phyloP scores from a whole-genome alignment of 2,113 vertebrate species.

The Ciconia maguari region DNA sequence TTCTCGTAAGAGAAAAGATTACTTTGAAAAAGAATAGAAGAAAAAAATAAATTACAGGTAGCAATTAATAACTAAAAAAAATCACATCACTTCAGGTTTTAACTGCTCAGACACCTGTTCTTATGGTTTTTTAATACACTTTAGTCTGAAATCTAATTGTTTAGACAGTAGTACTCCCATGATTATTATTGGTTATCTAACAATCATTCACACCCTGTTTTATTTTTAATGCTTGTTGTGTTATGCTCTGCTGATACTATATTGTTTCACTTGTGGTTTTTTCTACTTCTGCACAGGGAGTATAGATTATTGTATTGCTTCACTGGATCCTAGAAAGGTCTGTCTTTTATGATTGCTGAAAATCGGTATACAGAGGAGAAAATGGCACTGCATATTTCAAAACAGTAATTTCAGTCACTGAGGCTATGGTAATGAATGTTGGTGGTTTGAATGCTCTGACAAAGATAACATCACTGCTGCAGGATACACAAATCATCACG shows the following conservation, averaged over 20 bases:
- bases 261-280: background rate
- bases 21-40: background rate
- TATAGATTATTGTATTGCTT: conserved; percentile 52
- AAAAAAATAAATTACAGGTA: background rate
- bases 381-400: conserved; percentile 44
- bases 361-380: conserved; percentile 9
- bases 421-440: conserved; percentile 22
- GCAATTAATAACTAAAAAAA: background rate
- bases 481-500: background rate
- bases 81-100: background rate
- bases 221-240: conserved; percentile 6
- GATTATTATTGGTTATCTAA: conserved; percentile 1
- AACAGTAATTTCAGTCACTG: conserved; percentile 18
- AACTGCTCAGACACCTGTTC: background rate
- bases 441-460: conserved; percentile 28
- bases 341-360: conserved; percentile 43
- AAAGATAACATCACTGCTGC: conserved; percentile 35
- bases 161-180: background rate
- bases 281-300: background rate
- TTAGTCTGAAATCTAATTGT: background rate
- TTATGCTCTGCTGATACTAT: background rate
- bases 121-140: background rate
- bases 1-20: background rate
- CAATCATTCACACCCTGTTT: conserved; percentile 2
- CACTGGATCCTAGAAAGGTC: conserved; percentile 35